Percentiles rank a stretch among this genome's conserved stretches.
Evolutionary conservation across 1,140 invertebrate genomes (phyloP).

Genomic region (Aporrectodea caliginosa): DNA sequence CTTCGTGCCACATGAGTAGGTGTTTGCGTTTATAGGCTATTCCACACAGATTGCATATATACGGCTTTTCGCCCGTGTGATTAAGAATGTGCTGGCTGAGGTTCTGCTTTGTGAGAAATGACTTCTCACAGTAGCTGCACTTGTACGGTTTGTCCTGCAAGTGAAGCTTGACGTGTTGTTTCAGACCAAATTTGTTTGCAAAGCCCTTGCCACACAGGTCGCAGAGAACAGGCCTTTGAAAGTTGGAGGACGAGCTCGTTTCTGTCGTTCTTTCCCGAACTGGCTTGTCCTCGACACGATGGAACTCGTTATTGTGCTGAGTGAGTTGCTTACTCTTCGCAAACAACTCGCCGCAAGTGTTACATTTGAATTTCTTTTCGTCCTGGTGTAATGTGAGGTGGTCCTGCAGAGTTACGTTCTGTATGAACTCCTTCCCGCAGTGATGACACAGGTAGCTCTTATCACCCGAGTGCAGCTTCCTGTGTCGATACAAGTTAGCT

Average conservation of each 20-base stretch:
- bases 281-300: neutral
- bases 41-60: slow-evolving; percentile 56
- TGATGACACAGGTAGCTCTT: slow-evolving; percentile 4
- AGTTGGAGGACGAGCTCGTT: neutral
- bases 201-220: slow-evolving; percentile 66
- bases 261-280: no score
- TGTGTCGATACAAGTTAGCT: slow-evolving; percentile 42
- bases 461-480: neutral
- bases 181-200: slow-evolving; percentile 87
- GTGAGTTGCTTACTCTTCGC: slow-evolving; percentile 2
- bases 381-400: slow-evolving; percentile 65
- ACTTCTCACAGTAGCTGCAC: slow-evolving; percentile 39
- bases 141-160: slow-evolving; percentile 88
- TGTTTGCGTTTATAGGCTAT: slow-evolving; percentile 71
- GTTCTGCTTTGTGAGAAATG: slow-evolving; percentile 13
- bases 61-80: neutral
- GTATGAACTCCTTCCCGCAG: slow-evolving; percentile 76
- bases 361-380: slow-evolving; percentile 40
- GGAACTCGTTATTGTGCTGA: neutral
- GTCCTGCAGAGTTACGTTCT: slow-evolving; percentile 88
- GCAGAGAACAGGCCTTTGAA: slow-evolving; percentile 80
- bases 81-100: neutral
- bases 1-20: slow-evolving; percentile 86
- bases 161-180: slow-evolving; percentile 91
- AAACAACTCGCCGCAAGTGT: slow-evolving; percentile 76